Base-by-base conservation (phyloP, 1,140 invertebrate genomes). In the Leptestheria dahalacensis region DNA sequence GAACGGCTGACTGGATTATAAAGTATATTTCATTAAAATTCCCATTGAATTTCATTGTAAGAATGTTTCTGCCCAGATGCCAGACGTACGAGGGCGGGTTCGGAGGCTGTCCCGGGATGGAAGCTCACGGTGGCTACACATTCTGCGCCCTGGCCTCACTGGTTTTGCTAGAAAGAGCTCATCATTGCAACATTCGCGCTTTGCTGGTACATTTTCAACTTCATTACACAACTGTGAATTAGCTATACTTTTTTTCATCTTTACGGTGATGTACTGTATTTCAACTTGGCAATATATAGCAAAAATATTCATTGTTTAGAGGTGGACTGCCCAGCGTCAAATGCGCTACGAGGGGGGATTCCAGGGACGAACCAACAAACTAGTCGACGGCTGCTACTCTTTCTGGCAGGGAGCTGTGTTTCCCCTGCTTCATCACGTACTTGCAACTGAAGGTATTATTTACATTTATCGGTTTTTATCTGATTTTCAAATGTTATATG, bases 1-100 rank as follows among this genome's bases (percentile, higher is more conserved):
- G 82, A 48, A 89, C 89, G 4, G 85, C 86, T 2, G 83, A 93
- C 67, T 99, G 93, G 91, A 84, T 97, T 65, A 76, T 84, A 1
- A 80, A 77, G 77, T 81, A 69, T 66, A 10, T 62, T 20, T 21
- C 47, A n/a, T 33, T 55, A 46, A 61, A 25, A 60, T 18, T 2
- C 12, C 18, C 15, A 23, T 26, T 3, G 3, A 54, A 56, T 9
- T 41, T 9, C 15, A 41, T 9, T 41, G 15, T 41, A 41, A 41
- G 15, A 9, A 41, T 41, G 15, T 24, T 60, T 48, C 3, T 9
- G 41, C n/a, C n/a, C 61, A 83, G 83, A 62, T 97, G 93, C 77
- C 93, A 97, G 72, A 97, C 93, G 0, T 99, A 97, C 76, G 96
- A 99, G 77, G 96, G 96, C 53, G 96, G 96, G 0, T 98, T 99